These are phyloP conservation scores for Ormyrus pomaceus DNA, from an alignment of 2,888 invertebrate genomes.

Conservation along the genomic window DNA sequence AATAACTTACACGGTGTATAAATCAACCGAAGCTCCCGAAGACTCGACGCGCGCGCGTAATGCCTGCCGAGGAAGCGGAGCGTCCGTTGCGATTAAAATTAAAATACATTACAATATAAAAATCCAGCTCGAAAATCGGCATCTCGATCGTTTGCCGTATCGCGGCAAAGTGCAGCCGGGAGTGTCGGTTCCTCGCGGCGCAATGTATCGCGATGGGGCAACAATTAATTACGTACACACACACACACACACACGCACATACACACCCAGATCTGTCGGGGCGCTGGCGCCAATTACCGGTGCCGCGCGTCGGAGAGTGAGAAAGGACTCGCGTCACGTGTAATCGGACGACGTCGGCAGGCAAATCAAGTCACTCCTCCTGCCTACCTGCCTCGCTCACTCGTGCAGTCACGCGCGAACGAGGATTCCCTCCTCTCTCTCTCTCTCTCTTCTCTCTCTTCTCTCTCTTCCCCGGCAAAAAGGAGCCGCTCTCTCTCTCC, in stretches of 20 bases:
- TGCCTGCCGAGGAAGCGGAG: too few relatives aligned
- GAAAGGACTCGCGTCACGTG: background rate
- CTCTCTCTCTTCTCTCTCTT: background rate
- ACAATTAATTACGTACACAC: constrained; percentile 14
- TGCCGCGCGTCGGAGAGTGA: background rate
- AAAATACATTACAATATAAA: too few relatives aligned
- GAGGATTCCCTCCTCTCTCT: background rate
- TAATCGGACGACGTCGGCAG: background rate
- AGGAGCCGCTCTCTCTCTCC: background rate
- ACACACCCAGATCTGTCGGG: background rate
- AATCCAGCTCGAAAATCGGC: too few relatives aligned
- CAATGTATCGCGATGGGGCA: background rate
- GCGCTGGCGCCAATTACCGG: constrained; percentile 20
- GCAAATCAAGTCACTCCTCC: constrained; percentile 9
- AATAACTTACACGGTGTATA: too few relatives aligned
- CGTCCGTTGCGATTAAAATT: too few relatives aligned
- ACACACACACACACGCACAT: too few relatives aligned
- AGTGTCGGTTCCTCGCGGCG: background rate
- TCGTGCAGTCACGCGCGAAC: background rate
- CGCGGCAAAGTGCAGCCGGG: background rate
- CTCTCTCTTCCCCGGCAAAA: background rate
- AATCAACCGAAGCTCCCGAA: too few relatives aligned
- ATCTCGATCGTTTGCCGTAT: background rate
- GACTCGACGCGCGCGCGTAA: too few relatives aligned
- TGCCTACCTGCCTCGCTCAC: background rate